Evolutionary conservation across 2,797 vertebrate genomes (phyloP), one percentile per base, ranked within the genome.

Genomic region (Urosaurus nigricauda): DNA sequence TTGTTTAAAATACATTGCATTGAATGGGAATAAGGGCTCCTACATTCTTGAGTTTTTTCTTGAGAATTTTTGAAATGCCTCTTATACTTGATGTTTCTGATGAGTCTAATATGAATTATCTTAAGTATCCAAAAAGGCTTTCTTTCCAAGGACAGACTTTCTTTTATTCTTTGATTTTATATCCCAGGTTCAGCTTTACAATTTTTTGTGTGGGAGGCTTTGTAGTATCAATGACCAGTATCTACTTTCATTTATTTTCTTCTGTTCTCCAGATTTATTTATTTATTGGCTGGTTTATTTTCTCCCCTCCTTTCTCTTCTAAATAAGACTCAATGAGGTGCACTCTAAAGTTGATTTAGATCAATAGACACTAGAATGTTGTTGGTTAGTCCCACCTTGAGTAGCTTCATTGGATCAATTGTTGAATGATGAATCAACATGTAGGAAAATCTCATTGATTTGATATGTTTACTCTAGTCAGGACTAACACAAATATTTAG

Each of bases 1-100:
- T 73, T 77, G 78, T 85, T 68, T 83, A 74, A 85, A 92, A 29
- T 78, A 91, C 4, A 60, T 29, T 85, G 53, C 3, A 40, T 32
- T 43, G 53, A 58, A 43, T 21, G 60, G 56, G 26, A 6, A 43
- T 21, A 74, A 74, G 29, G 8, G 26, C 37, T 32, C 16, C 0
- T 40, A 37, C 2, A 58, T 75, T 43, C 1, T 12, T 37, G 60
- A 17, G 3, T 60, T 85, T 51, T 43, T 77, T 37, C 53, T 77
- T 9, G 26, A 37, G 56, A 16, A 26, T 60, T 32, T 60, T 60
- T 85, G 73, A 9, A 60, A 9, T 13, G 24, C 56, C 3, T 32
- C 53, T 14, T 43, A 5, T 4, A 37, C 1, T 13, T 85, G 35
- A 1, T 77, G 17, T 63, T 85, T 75, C n/a, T 75, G 53, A 77